Evolutionary conservation across 37 sponge, comb jelly and placozoan species (phyloP).

Genomic region (Hexactinellida sp.): DNA sequence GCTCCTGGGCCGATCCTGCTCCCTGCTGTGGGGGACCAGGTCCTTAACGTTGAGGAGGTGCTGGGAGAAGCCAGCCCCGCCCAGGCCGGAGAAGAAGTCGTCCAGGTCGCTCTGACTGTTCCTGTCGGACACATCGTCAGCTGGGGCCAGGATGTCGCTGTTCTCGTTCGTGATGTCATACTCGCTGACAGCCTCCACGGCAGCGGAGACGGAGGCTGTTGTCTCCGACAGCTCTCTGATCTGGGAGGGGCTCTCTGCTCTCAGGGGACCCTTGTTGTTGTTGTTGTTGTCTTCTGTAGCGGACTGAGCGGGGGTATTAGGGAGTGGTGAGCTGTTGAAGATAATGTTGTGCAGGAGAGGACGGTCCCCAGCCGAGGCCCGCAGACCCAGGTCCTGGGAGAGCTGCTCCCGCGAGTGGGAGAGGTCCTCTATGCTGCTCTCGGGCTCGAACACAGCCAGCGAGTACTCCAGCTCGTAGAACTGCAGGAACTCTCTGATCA

Average conservation of each 20-base stretch:
- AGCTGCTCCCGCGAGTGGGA: not conserved
- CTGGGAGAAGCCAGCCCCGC: not conserved
- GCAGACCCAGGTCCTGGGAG: not conserved
- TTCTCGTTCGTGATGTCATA: conserved; percentile 15
- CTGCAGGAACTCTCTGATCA: conserved; percentile 20
- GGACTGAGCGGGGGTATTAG: not conserved
- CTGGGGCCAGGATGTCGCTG: conserved; percentile 3
- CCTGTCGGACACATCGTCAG: not conserved
- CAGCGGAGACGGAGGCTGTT: not conserved
- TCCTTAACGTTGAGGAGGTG: conserved; percentile 13
- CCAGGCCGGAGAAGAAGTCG: conserved; percentile 7
- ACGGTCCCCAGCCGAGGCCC: not conserved
- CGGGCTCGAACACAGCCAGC: conserved; percentile 22
- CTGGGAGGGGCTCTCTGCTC: not conserved
- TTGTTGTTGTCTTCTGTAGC: not conserved
- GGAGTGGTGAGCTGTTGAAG: not conserved
- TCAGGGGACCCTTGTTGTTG: not conserved
- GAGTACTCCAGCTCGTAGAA: conserved; percentile 19
- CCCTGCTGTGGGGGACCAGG: not conserved
- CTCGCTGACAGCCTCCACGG: not conserved
- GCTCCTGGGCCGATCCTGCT: not conserved
- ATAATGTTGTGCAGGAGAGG: not conserved
- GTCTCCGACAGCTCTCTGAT: not conserved
- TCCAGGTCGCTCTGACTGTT: not conserved
- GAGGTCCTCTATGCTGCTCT: not conserved